Evolutionary conservation across 2,113 vertebrate genomes (phyloP), one percentile per base, ranked within the genome.

Genomic region (Ranitomeya variabilis): DNA sequence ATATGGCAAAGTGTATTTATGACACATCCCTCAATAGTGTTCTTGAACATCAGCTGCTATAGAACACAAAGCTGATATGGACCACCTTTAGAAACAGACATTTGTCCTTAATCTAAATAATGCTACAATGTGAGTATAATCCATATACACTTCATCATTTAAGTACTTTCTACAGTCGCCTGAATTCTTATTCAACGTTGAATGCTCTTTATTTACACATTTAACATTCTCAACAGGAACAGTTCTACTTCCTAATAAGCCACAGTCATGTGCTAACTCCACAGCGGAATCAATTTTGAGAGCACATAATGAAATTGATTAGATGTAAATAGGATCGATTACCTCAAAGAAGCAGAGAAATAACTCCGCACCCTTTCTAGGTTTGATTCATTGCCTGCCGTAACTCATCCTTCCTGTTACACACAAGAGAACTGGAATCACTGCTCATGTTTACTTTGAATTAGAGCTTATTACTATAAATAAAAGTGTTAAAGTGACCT

Each of bases 291-390:
- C 37, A 71, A 73, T 87, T 71, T 31, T 81, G 13, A 80, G 21
- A 64, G 78, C 54, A 73, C 86, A 87, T 87, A 31, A 81, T 87
- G 45, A 80, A 69, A 87, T 80, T 55, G 76, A 87, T 87, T 87
- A 73, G 54, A 81, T 87, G 86, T 55, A 87, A 87, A 87, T 71
- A 69, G 76, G 57, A 87, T 80, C 51, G 86, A 80, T 80, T 80
- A 80, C 19, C 10, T 66, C n/a, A 37, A 67, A 81, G 10, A n/a
- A 45, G 60, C 51, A 12, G 64, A 26, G 59, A 67, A 64, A 73
- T 71, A 87, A 87, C 66, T 81, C 31, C 11, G 59, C 55, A 52
- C 7, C 74, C 74, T 66, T 77, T 77, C 85, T 52, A 10, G 51
- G 52, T 31, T 84, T 74, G 19, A 78, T 78, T 86, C 67, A 85